These are phyloP conservation scores for Girardinichthys multiradiatus DNA, from an alignment of 2,113 vertebrate species.

Conservation along the genomic window DNA sequence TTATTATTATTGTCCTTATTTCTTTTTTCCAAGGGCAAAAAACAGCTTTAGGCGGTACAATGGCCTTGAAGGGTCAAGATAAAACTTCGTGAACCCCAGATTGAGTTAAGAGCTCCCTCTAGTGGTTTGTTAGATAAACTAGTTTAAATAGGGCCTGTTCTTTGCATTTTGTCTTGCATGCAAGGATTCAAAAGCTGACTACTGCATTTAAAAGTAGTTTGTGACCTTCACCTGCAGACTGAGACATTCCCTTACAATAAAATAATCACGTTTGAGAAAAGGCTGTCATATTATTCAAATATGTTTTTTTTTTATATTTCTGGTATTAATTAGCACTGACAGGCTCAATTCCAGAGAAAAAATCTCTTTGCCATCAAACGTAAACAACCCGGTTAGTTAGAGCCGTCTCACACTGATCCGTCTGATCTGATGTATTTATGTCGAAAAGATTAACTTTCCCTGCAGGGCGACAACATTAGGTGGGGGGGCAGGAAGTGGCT, in stretches of 20 bases:
- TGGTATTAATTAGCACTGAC: background rate
- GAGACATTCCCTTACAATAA: background rate
- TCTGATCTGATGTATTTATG: slow-evolving; percentile 52
- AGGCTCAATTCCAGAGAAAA: background rate
- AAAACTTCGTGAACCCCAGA: too few relatives aligned
- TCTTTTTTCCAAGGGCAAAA: too few relatives aligned
- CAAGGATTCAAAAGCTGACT: background rate
- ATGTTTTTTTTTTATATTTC: background rate
- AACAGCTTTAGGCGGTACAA: too few relatives aligned
- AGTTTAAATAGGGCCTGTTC: background rate
- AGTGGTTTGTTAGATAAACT: slow-evolving; percentile 23
- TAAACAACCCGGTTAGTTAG: background rate
- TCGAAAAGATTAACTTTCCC: slow-evolving; percentile 54
- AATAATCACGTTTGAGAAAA: background rate
- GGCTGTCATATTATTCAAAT: background rate
- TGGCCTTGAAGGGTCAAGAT: too few relatives aligned
- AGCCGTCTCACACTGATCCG: background rate
- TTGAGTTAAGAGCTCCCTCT: slow-evolving; percentile 66
- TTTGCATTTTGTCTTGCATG: background rate
- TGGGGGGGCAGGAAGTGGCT: slow-evolving; percentile 52
- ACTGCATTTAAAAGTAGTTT: background rate
- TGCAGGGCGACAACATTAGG: slow-evolving; percentile 21
- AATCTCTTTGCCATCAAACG: slow-evolving; percentile 11
- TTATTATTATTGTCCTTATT: too few relatives aligned
- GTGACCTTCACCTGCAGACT: background rate